Conservation (phyloP, 1,140 invertebrate genomes). For the Spodoptera litura region DNA sequence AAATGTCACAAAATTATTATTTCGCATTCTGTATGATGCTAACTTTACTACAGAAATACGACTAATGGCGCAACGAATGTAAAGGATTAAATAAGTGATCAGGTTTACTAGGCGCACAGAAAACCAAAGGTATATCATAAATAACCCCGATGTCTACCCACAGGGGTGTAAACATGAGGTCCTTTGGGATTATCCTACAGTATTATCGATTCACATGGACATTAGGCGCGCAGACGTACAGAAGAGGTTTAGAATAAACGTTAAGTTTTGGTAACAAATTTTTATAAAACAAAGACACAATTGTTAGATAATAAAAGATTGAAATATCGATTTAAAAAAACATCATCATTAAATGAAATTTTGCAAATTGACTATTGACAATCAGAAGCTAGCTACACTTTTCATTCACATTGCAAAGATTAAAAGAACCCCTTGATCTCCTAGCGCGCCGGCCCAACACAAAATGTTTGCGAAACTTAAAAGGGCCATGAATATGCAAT, state of each 20-base stretch:
- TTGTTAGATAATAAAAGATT: no score
- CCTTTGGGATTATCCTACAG: conserved; percentile 37
- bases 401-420: neutral
- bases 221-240: conserved; percentile 38
- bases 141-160: conserved; percentile 14
- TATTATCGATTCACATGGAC: conserved; percentile 46
- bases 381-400: no score
- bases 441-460: neutral
- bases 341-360: no score
- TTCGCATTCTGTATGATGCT: neutral
- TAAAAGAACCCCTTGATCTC: conserved; percentile 10
- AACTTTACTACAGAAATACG: neutral
- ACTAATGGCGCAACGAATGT: no score
- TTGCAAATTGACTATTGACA: no score
- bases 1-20: no score
- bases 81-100: conserved; percentile 43
- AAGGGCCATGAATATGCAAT: conserved; percentile 77
- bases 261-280: neutral
- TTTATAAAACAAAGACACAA: neutral
- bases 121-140: conserved; percentile 27
- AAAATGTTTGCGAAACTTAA: conserved; percentile 62
- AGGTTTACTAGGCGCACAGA: conserved; percentile 42
- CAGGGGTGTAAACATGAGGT: conserved; percentile 20
- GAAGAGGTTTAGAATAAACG: conserved; percentile 16
- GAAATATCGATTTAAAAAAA: no score